Percentiles rank a stretch among this genome's conserved stretches.
Evolutionary conservation across 1,140 invertebrate species (phyloP).

Genomic region (Berghia stephanieae): DNA sequence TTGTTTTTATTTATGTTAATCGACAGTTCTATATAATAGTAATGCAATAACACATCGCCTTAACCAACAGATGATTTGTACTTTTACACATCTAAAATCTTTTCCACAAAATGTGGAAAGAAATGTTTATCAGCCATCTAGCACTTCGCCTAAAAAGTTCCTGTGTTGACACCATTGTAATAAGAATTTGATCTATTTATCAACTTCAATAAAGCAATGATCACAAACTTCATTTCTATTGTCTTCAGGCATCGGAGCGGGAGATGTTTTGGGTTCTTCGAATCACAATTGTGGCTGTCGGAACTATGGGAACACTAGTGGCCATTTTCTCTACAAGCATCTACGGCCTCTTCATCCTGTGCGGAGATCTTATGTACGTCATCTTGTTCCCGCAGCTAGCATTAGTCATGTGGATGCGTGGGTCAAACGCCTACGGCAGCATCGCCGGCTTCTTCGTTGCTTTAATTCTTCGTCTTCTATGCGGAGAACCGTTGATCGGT

Average conservation of each 20-base stretch:
- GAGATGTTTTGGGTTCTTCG: conserved; percentile 52
- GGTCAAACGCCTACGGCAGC: conserved; percentile 91
- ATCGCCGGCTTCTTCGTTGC: conserved; percentile 82
- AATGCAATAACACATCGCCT: too few species aligned
- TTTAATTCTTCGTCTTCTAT: conserved; percentile 81
- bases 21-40: too few species aligned
- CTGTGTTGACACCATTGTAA: too few species aligned
- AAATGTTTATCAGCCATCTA: too few species aligned
- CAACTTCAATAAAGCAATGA: background rate
- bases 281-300: conserved; percentile 40
- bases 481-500: conserved; percentile 85
- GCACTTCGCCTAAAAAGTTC: too few species aligned
- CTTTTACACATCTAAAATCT: background rate
- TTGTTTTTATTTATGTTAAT: too few species aligned
- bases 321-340: conserved; percentile 45
- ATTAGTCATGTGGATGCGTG: conserved; percentile 63
- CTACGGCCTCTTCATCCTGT: conserved; percentile 51
- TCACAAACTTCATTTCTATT: conserved; percentile 9
- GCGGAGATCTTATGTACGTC: conserved; percentile 51
- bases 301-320: conserved; percentile 45
- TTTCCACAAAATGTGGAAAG: background rate
- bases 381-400: conserved; percentile 52
- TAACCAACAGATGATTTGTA: too few species aligned
- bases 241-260: conserved; percentile 45
- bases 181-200: background rate